Evolutionary conservation across 2,797 vertebrate species (phyloP), one percentile per base, ranked within the genome.

Genomic region (Amblyraja radiata): DNA sequence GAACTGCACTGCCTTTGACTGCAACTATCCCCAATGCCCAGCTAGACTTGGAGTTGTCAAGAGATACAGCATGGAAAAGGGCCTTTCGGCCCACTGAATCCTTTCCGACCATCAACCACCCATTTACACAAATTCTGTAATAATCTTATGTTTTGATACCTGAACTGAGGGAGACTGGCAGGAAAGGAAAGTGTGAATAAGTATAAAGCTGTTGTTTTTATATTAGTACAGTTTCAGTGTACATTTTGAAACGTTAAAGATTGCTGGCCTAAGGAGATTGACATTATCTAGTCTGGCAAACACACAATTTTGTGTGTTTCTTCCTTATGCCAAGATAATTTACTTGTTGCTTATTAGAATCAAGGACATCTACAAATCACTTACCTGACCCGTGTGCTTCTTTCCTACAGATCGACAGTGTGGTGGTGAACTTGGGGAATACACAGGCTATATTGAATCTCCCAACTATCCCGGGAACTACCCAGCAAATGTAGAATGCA

Each of bases 381-480:
- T 88, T 36, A 21, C 8, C 16, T 63, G 32, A 36, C 21, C n/a
- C 2, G 23, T 1, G 11, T 28, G 39, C 76, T 71, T 76, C 71
- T 13, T 92, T 93, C 93, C 94, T 95, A 93, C 95, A 99, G 99
- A 99, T 95, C 97, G 98, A 93, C 98, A 98, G 94, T 99, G 99
- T 58, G 99, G 99, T 6, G 99, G 99, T 32, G 98, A 99, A 95
- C 97, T 99, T 95, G 98, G 99, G 0, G 98, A 99, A 94, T 99
- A 98, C 95, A 99, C 98, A 28, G 99, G 99, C 93, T 99, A 98
- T 95, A 98, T 99, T 32, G 99, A 99, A 97, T 99, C 99, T 71
- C 99, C 99, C 91, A 99, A 99, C 97, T 99, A 99, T 94, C 99
- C 99, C 0, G 99, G 99, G 83, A 98, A 99, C 95, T 99, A 99